Evolutionary conservation across 2,113 vertebrate genomes (phyloP).

Genomic region (Tragulus kanchil): DNA sequence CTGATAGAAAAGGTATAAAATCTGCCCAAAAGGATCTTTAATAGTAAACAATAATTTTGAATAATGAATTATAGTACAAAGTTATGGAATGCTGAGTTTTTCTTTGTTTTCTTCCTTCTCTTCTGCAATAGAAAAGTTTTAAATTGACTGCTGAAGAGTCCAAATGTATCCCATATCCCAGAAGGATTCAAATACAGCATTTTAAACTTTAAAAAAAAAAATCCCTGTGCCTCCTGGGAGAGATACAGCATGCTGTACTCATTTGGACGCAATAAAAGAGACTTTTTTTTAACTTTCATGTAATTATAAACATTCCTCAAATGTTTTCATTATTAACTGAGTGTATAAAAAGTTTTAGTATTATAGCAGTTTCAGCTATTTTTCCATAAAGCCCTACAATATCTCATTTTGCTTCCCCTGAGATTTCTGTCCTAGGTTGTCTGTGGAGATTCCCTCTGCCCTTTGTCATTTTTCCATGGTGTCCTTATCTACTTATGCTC

Average conservation of each 20-base stretch:
- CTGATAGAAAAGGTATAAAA: conserved; percentile 34
- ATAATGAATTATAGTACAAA: neutral
- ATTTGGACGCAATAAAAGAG: neutral
- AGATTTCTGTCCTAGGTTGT: neutral
- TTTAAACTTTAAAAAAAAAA: conserved; percentile 65
- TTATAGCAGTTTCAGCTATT: neutral
- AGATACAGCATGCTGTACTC: fast-evolving
- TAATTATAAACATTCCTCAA: conserved; percentile 62
- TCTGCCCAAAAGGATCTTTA: neutral
- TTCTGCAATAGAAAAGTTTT: neutral
- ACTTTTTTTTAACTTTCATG: conserved; percentile 44
- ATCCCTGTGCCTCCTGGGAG: neutral
- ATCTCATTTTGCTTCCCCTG: neutral
- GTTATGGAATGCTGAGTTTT: neutral
- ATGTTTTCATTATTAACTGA: conserved; percentile 56
- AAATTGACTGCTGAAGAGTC: neutral
- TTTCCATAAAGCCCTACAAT: neutral
- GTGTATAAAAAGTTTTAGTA: neutral
- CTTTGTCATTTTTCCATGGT: neutral
- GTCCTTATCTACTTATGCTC: conserved; percentile 24
- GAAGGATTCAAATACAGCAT: conserved; percentile 5
- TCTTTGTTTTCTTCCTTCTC: conserved; percentile 40
- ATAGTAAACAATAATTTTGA: neutral
- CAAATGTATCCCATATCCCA: neutral
- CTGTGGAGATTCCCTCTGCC: neutral